Conservation (phyloP, 2,113 vertebrate genomes). For the Casuarius casuarius region DNA sequence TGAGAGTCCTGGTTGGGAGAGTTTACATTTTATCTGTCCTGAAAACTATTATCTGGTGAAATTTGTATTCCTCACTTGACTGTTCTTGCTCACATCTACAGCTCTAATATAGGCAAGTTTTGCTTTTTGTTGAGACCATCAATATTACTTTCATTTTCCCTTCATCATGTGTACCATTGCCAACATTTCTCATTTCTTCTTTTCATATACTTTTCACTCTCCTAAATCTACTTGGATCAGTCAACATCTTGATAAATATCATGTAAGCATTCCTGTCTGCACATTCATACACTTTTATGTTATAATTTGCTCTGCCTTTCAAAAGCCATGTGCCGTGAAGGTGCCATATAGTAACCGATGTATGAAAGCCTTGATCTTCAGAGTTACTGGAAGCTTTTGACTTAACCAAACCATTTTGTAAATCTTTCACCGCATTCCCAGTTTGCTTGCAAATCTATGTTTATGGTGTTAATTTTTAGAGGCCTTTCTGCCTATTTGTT, state of each 20-base stretch:
- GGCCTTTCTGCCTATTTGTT: not conserved
- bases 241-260: not conserved
- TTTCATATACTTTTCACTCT: not conserved
- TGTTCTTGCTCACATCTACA: constrained; percentile 19
- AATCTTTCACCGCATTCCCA: no score
- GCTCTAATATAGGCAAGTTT: not conserved
- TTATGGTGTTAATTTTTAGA: not conserved
- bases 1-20: constrained; percentile 43
- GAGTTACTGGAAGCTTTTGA: not conserved
- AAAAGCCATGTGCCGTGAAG: not conserved
- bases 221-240: constrained; percentile 17
- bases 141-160: constrained; percentile 22
- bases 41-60: constrained; percentile 21
- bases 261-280: not conserved
- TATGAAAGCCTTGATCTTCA: not conserved
- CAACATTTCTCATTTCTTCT: constrained; percentile 5
- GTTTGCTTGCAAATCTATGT: not conserved
- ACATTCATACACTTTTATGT: not conserved
- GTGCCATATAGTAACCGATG: not conserved
- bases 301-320: not conserved
- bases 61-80: constrained; percentile 40
- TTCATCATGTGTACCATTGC: not conserved
- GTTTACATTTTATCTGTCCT: constrained; percentile 48
- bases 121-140: not conserved
- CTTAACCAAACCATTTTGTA: not conserved